Evolutionary conservation across 2,888 invertebrate species (phyloP).

Genomic region (Sceliomorpha sp.): DNA sequence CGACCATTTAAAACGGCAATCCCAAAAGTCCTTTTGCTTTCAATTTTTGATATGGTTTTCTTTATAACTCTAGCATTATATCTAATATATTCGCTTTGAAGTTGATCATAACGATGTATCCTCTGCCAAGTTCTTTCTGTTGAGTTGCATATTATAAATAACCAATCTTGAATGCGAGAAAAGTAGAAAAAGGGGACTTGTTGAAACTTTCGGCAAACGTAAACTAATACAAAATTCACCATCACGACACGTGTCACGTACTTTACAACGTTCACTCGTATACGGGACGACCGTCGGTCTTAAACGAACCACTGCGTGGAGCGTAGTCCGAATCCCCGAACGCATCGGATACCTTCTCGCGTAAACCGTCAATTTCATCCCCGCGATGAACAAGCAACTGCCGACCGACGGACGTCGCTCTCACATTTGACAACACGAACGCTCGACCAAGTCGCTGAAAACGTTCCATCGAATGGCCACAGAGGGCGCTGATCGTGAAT

Average conservation of each 20-base stretch:
- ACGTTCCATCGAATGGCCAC: no score
- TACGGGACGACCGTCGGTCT: slow-evolving; percentile 58
- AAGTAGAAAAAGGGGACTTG: slow-evolving; percentile 62
- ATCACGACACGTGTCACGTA: slow-evolving; percentile 60
- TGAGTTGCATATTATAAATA: no score
- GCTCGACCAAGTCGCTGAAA: slow-evolving; percentile 30
- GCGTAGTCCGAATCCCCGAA: slow-evolving; percentile 14
- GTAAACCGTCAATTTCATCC: slow-evolving; percentile 55
- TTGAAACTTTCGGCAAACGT: slow-evolving; percentile 59
- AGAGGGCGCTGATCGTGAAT: no score
- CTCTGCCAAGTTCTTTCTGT: no score
- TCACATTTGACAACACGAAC: slow-evolving; percentile 46
- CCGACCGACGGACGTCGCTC: slow-evolving; percentile 62
- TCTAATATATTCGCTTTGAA: no score
- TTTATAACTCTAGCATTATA: no score
- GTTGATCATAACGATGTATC: no score
- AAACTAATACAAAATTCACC: slow-evolving; percentile 35
- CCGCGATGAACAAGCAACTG: slow-evolving; percentile 60
- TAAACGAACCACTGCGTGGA: slow-evolving; percentile 25
- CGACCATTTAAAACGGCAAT: no score
- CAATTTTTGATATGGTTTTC: no score
- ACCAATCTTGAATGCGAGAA: slow-evolving; percentile 35
- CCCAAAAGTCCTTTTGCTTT: no score
- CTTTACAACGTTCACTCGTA: slow-evolving; percentile 63
- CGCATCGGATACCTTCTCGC: slow-evolving; percentile 3